Percentiles rank a stretch among this genome's conserved stretches.
Conservation (phyloP, 2,113 vertebrate species). For the Sarotherodon lohbergeri region DNA sequence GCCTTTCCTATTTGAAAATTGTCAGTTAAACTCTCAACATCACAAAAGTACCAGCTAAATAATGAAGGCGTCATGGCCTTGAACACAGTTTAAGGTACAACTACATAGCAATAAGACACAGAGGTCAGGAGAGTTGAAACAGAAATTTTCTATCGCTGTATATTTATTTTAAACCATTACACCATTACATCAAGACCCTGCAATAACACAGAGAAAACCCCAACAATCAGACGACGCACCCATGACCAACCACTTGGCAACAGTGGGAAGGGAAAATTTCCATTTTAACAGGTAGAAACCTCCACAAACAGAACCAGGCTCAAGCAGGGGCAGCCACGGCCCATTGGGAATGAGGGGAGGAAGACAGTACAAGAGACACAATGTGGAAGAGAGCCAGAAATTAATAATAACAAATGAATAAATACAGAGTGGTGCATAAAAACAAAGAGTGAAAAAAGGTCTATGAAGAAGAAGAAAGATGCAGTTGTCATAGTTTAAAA, state of each 20-base stretch:
- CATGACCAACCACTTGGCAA: not conserved
- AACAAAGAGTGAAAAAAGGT: not conserved
- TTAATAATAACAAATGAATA: not conserved
- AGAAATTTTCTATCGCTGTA: rapidly evolving
- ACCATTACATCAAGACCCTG: not conserved
- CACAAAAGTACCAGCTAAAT: not conserved
- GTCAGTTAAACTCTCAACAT: not conserved
- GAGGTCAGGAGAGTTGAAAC: not conserved
- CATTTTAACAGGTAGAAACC: not conserved
- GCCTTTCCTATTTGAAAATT: not conserved
- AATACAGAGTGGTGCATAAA: not conserved
- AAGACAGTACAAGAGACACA: not conserved
- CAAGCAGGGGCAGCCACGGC: not conserved
- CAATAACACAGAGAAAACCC: not conserved
- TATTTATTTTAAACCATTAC: not conserved
- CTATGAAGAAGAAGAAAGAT: not conserved
- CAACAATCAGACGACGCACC: not conserved
- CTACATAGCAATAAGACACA: not conserved
- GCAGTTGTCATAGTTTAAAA: not conserved
- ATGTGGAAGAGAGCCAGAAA: not conserved
- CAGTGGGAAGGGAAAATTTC: not conserved
- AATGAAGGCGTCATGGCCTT: not conserved
- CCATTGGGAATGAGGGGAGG: not conserved
- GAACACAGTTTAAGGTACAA: not conserved
- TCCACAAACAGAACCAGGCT: not conserved